phyloP scores from a whole-genome alignment of 2,797 vertebrate genomes.

The Sebastes baramenuke region DNA sequence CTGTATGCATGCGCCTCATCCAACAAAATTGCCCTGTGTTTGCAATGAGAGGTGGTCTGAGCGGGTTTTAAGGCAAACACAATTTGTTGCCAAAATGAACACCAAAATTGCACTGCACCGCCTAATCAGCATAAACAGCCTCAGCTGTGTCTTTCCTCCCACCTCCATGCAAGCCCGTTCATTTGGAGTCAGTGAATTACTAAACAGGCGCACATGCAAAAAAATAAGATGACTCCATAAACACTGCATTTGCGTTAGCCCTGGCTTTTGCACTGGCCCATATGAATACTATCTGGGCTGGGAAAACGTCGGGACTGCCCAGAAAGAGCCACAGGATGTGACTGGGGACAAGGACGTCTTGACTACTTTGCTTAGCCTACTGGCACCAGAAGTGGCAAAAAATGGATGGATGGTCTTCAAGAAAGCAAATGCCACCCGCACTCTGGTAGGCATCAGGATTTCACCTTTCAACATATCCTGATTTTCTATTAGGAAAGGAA shows the following conservation, averaged over 20 bases:
- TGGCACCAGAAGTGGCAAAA: background rate
- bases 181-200: background rate
- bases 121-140: too few species aligned
- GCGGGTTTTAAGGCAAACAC: background rate
- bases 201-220: background rate
- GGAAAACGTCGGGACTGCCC: background rate
- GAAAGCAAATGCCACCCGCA: background rate
- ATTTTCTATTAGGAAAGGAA: background rate
- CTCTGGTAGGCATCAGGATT: background rate
- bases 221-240: background rate
- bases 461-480: background rate
- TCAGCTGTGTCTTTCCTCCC: too few species aligned
- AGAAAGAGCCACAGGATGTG: background rate
- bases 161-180: too few species aligned
- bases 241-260: too few species aligned
- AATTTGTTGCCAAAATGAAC: too few species aligned
- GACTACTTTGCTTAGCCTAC: background rate
- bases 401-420: background rate
- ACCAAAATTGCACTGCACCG: too few species aligned
- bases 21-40: background rate
- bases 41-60: background rate
- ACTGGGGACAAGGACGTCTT: background rate
- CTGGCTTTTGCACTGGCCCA: background rate
- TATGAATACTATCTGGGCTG: background rate
- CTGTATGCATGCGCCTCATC: background rate